phyloP scores from a whole-genome alignment of 1,140 invertebrate species.

The Bombus waltoni region DNA sequence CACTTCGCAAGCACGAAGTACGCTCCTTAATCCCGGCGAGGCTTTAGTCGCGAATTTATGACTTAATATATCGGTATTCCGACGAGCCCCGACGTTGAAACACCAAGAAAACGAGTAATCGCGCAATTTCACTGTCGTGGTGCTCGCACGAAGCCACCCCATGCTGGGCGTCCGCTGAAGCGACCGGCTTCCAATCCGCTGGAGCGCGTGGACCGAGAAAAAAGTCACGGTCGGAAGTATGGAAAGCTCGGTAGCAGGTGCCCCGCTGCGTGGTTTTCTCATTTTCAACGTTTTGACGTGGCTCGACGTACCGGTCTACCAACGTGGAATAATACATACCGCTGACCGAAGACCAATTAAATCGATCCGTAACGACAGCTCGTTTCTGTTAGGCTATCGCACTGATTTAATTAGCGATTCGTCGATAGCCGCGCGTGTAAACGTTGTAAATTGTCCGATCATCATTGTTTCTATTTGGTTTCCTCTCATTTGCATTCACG shows the following conservation, averaged over 20 bases:
- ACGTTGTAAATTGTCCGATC: not conserved
- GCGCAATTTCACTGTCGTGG: conserved; percentile 40
- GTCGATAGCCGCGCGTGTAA: conserved; percentile 2
- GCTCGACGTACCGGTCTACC: conserved; percentile 9
- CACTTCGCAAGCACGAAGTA: not conserved
- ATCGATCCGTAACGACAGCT: conserved; percentile 39
- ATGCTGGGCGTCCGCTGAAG: conserved; percentile 23
- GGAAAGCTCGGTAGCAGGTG: conserved; percentile 52
- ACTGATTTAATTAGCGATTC: conserved; percentile 74
- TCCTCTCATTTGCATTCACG: not conserved
- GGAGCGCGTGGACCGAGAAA: conserved; percentile 31
- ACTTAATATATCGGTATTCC: conserved; percentile 26
- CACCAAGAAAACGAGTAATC: conserved; percentile 41
- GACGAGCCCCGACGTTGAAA: conserved; percentile 32
- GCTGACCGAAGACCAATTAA: conserved; percentile 65
- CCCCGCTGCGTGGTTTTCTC: conserved; percentile 54
- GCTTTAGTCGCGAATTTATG: conserved; percentile 35
- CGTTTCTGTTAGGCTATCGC: conserved; percentile 45
- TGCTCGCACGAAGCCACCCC: conserved; percentile 27
- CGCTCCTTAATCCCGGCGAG: not conserved
- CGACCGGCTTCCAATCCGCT: conserved; percentile 3
- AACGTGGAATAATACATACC: conserved; percentile 42
- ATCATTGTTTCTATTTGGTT: not conserved
- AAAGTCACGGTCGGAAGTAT: conserved; percentile 1
- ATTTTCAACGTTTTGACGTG: conserved; percentile 51